Evolutionary conservation across 2,888 invertebrate species (phyloP).

Genomic region (Osedax frankpressi): DNA sequence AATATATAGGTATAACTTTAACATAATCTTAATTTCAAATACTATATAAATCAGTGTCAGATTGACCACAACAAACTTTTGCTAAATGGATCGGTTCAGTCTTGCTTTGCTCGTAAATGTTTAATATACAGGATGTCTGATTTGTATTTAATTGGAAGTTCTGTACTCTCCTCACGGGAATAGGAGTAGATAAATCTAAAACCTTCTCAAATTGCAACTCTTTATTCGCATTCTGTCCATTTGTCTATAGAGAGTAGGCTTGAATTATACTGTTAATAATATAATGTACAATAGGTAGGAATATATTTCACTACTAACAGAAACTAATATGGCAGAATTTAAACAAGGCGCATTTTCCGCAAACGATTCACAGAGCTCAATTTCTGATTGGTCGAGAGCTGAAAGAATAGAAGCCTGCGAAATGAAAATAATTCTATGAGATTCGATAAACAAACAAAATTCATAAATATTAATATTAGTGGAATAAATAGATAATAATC

Average conservation of each 20-base stretch:
- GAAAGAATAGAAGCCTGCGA: background rate
- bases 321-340: background rate
- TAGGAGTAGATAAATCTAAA: background rate
- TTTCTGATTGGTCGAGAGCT: background rate
- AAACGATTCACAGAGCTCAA: background rate
- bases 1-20: too few relatives aligned
- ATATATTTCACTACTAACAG: background rate
- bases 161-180: background rate
- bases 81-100: background rate
- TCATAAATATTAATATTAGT: too few relatives aligned
- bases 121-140: background rate
- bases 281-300: background rate
- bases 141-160: background rate
- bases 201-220: background rate
- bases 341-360: background rate
- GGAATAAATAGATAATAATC: too few relatives aligned
- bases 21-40: too few relatives aligned
- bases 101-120: background rate
- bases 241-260: too few relatives aligned
- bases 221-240: background rate
- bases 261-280: too few relatives aligned
- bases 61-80: too few relatives aligned
- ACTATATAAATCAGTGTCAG: too few relatives aligned
- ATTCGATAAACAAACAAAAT: too few relatives aligned
- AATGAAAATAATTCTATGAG: too few relatives aligned